A percentile compares a stretch with the other conserved stretches of the same genome.
Conservation (phyloP, 1,140 invertebrate genomes). For the Drosophila burlai region DNA sequence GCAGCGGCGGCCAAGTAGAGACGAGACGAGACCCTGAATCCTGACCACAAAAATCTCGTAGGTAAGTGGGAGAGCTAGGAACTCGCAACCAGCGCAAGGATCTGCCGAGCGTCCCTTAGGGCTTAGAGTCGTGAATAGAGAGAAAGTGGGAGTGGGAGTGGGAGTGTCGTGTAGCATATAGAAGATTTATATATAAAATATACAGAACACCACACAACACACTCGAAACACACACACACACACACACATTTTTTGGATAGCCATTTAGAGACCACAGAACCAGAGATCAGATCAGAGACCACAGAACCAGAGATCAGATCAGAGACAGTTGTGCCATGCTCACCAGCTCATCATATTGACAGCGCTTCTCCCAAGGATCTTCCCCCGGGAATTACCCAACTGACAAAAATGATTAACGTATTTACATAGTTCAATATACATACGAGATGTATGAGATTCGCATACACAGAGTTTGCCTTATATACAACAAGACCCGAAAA, state of each 20-base stretch:
- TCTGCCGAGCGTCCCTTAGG: conserved; percentile 23
- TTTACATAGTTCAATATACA: conserved; percentile 78
- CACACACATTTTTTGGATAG: conserved; percentile 43
- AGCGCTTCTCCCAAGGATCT: conserved; percentile 54
- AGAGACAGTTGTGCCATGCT: conserved; percentile 54
- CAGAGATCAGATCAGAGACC: conserved; percentile 9
- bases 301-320: background rate
- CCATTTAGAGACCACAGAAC: conserved; percentile 22
- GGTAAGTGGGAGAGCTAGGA: conserved; percentile 55
- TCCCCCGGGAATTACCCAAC: conserved; percentile 59
- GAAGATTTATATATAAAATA: conserved; percentile 71
- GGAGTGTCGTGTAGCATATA: conserved; percentile 63
- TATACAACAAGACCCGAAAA: conserved; percentile 65
- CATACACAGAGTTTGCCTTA: conserved; percentile 82
- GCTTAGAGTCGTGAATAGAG: conserved; percentile 59
- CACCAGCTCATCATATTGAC: conserved; percentile 46
- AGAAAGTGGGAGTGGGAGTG: background rate
- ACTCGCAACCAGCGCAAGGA: conserved; percentile 35
- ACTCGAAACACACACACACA: background rate
- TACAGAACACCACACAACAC: conserved; percentile 39
- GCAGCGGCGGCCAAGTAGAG: conserved; percentile 75
- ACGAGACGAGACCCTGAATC: conserved; percentile 26
- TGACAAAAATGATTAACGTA: conserved; percentile 55
- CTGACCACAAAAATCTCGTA: conserved; percentile 52
- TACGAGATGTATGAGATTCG: conserved; percentile 69